These are phyloP conservation scores for Indicator indicator DNA, from an alignment of 2,113 vertebrate species.

Conservation along the genomic window DNA sequence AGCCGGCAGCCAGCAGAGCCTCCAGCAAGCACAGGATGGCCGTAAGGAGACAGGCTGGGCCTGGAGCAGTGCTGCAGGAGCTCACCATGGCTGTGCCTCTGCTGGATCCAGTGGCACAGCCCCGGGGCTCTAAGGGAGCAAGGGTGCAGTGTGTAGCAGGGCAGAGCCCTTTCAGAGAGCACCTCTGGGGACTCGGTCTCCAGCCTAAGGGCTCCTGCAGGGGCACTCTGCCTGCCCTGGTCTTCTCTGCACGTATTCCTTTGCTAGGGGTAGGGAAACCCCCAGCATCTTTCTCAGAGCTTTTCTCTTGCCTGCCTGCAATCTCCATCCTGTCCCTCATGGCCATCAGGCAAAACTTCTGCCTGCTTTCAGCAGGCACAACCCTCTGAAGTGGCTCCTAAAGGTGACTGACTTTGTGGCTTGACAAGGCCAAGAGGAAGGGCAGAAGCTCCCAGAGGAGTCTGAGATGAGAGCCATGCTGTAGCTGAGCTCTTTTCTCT, in stretches of 20 bases:
- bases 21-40: too few relatives aligned
- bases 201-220: background rate
- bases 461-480: background rate
- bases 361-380: background rate
- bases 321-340: background rate
- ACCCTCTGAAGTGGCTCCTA: background rate
- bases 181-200: background rate
- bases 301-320: background rate
- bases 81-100: too few relatives aligned
- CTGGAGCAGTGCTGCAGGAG: too few relatives aligned
- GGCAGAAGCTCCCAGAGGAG: background rate
- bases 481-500: background rate
- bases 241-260: background rate
- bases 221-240: background rate
- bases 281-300: background rate
- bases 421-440: background rate
- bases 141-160: accelerated
- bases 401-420: background rate
- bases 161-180: background rate
- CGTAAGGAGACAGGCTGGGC: too few relatives aligned
- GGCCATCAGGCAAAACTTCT: background rate
- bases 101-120: too few relatives aligned
- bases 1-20: too few relatives aligned
- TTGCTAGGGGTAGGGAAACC: background rate
- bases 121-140: background rate